phyloP scores from a whole-genome alignment of 2,888 invertebrate species.

The Ormyrus rosae region DNA sequence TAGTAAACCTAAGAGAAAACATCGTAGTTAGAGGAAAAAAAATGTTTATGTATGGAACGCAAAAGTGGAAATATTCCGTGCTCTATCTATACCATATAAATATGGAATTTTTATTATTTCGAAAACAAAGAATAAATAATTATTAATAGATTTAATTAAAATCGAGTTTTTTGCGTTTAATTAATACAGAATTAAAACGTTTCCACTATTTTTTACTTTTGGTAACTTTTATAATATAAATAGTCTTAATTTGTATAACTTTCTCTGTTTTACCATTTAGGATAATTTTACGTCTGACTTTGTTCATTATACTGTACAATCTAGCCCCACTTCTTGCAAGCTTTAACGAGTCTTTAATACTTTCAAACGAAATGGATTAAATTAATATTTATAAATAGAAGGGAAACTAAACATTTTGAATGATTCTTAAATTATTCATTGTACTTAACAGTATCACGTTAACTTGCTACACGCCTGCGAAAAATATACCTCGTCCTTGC shows the following conservation, averaged over 20 bases:
- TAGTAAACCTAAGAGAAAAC: conserved; percentile 18
- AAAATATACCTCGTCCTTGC: background rate
- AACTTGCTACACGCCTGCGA: background rate
- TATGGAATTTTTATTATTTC: no score
- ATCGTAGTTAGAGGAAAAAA: conserved; percentile 8
- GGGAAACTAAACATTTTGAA: background rate
- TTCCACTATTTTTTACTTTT: no score
- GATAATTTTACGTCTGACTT: background rate
- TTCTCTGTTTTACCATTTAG: background rate
- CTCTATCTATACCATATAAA: background rate
- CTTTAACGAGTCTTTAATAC: conserved; percentile 9
- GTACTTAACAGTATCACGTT: background rate
- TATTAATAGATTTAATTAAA: no score
- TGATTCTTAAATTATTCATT: background rate
- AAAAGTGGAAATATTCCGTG: background rate
- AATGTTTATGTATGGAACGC: conserved; percentile 10
- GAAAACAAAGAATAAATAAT: no score
- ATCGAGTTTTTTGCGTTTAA: no score
- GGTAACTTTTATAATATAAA: background rate
- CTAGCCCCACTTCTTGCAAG: background rate
- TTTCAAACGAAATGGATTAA: background rate
- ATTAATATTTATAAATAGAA: background rate
- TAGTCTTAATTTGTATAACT: background rate
- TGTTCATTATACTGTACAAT: conserved; percentile 1
- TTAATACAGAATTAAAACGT: no score